Base-by-base conservation (phyloP, 1,140 invertebrate species). In the Drosophila fuyamai region DNA sequence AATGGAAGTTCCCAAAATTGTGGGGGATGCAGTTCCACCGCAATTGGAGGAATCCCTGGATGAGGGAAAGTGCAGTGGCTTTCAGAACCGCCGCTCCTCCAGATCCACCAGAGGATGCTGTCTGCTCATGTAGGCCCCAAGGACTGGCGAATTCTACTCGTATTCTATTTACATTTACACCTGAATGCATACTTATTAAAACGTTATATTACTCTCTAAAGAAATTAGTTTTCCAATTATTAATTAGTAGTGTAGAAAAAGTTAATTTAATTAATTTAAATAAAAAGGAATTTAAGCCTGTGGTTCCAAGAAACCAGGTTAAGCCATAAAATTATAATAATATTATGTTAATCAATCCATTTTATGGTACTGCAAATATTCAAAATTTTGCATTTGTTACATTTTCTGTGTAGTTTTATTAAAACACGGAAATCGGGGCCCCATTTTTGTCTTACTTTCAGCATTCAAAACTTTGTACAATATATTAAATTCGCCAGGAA, bases 31-130 rank as follows among this genome's bases (percentile, higher is more conserved):
- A 9, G 29, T 7, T 32, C 32, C 48, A 5, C 36, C 38, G 10
- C 57, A 46, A 35, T 0, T 14, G 27, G 55, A 58, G 48, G 36
- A 35, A n/a, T 40, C 35, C 5, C 23, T 23, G 43, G 40, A 38
- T 9, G 12, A 59, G 36, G 29, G n/a, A 4, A 51, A 35, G 18
- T 6, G 0, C 9, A 27, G 36, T 60, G 8, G 43, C 5, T 32
- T 61, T 40, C 36, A 50, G 36, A 32, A 32, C n/a, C 57, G 18
- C 0, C 59, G 14, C 12, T 5, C 61, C n/a, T 10, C 29, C 46
- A 67, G 29, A 43, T 4, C 46, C 4, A 8, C 44, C n/a, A 16
- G 29, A 27, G 16, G 41, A 40, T 71, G 67, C 44, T 71, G 67
- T 36, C 38, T n/a, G 18, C 23, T 63, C n/a, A 55, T 63, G 68